Conservation (phyloP, 2,113 vertebrate species). For the Pavo muticus region DNA sequence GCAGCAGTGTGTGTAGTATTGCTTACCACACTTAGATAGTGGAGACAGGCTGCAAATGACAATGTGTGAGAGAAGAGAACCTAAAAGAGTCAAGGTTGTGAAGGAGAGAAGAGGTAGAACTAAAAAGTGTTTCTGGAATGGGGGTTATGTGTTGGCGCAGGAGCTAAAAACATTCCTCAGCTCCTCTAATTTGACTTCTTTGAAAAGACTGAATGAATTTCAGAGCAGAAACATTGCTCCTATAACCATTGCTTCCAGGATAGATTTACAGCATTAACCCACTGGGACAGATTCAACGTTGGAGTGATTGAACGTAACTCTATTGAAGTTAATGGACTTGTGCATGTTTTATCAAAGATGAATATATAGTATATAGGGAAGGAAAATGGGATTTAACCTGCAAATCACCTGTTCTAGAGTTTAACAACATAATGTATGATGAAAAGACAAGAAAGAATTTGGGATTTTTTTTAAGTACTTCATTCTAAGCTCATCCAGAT, state of each 20-base stretch:
- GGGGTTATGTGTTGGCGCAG: background rate
- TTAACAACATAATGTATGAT: slow-evolving; percentile 8
- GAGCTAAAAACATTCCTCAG: background rate
- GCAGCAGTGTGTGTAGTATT: background rate
- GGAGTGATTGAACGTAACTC: slow-evolving; percentile 43
- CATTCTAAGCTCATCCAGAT: background rate
- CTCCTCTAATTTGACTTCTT: slow-evolving; percentile 23
- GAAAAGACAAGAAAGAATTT: slow-evolving; percentile 38
- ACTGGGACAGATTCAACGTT: slow-evolving; percentile 42
- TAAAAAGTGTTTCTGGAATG: background rate
- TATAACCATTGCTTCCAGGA: slow-evolving; percentile 47
- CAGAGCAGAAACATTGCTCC: slow-evolving; percentile 41
- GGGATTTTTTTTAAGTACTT: background rate
- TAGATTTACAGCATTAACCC: slow-evolving; percentile 65
- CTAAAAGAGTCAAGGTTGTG: background rate
- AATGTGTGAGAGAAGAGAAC: accelerated
- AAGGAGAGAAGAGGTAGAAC: background rate
- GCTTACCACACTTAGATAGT: background rate
- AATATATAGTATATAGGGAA: slow-evolving; percentile 57
- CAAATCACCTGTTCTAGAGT: slow-evolving; percentile 48
- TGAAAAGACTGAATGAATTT: slow-evolving; percentile 46
- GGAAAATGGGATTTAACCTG: slow-evolving; percentile 64
- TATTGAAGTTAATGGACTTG: slow-evolving; percentile 66
- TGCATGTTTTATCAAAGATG: slow-evolving; percentile 28
- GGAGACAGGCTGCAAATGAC: background rate